Base-by-base conservation (phyloP, 2,113 vertebrate species). In the Dendrocopos noguchii region DNA sequence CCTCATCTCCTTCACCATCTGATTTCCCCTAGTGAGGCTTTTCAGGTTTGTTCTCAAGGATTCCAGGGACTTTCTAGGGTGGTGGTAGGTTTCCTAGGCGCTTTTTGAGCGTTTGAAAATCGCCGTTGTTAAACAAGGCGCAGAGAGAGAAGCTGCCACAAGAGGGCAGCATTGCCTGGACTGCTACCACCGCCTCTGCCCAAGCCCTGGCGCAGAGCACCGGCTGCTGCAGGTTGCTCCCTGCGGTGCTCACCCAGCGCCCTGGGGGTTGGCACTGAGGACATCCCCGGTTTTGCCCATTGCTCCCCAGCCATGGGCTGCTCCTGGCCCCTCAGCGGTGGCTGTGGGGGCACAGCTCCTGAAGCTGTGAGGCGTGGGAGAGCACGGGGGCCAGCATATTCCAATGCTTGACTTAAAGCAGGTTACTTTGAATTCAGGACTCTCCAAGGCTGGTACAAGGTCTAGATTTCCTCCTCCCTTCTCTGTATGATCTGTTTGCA, bases 81-180 rank as follows among this genome's bases (percentile, higher is more conserved):
- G 10, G 8, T 65, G 15, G 19, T 12, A 19, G 7, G 10, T 33
- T 16, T 11, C 27, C 28, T 20, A 6, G 29, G 20, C 12, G 22
- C 19, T 18, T 8, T 42, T 42, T 27, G 20, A 66, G 18, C 13
- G 4, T 21, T 6, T 44, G 27, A 28, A 21, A 47, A 8, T 6
- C 1, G 6, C 19, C 0, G 0, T 39, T 64, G 3, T 46, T 4
- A 0, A 9, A n/a, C 29, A 5, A 21, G 21, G 14, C 0, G 1
- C 8, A 29, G 46, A 4, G 10, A 10, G 1, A 12, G 1, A 44
- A 90, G 63, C 82, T 25, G 75, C 94, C 96, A 93, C 94, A 18
- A 94, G 96, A 79, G 95, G 90, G 6, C 92, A 94, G 90, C 80
- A 76, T 77, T 68, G 85, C 53, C 88, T 4, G 12, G 1, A 19